Conservation (phyloP, 1,140 invertebrate species). For the Drosophila persimilis region DNA sequence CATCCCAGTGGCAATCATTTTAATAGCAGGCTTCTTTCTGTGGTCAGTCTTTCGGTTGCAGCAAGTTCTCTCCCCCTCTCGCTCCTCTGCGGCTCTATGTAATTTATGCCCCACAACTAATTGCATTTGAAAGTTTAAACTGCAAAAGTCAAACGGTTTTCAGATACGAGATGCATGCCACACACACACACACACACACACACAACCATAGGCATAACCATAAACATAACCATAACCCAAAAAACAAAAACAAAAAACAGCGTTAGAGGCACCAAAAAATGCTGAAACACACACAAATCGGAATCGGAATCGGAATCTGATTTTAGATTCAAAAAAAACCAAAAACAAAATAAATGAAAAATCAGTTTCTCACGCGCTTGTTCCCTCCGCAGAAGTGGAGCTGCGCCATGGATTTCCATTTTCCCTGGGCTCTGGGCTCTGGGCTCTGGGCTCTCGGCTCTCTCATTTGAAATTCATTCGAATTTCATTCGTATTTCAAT, state of each 20-base stretch:
- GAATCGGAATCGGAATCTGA: no score
- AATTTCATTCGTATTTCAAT: constrained; percentile 59
- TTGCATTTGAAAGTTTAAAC: constrained; percentile 79
- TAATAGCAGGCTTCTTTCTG: constrained; percentile 66
- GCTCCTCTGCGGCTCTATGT: constrained; percentile 33
- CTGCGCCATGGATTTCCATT: constrained; percentile 7
- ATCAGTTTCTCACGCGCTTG: neutral
- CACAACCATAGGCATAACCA: constrained; percentile 11
- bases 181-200: constrained; percentile 46
- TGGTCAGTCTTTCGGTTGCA: constrained; percentile 37
- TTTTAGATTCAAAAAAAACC: constrained; percentile 4
- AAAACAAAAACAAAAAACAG: constrained; percentile 13
- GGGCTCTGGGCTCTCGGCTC: constrained; percentile 2
- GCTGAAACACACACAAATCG: constrained; percentile 36
- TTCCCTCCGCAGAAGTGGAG: constrained; percentile 18
- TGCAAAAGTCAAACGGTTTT: constrained; percentile 80
- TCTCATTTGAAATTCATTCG: constrained; percentile 73
- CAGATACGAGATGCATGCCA: constrained; percentile 61
- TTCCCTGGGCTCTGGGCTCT: constrained; percentile 36
- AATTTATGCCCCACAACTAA: constrained; percentile 73
- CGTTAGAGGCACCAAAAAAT: constrained; percentile 31
- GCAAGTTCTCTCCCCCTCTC: neutral
- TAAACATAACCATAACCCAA: constrained; percentile 20
- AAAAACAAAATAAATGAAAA: constrained; percentile 16
- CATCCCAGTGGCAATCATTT: constrained; percentile 63